Evolutionary conservation across 2,888 invertebrate species (phyloP), one percentile per base, ranked within the genome.

Genomic region (Uropetala carovei): DNA sequence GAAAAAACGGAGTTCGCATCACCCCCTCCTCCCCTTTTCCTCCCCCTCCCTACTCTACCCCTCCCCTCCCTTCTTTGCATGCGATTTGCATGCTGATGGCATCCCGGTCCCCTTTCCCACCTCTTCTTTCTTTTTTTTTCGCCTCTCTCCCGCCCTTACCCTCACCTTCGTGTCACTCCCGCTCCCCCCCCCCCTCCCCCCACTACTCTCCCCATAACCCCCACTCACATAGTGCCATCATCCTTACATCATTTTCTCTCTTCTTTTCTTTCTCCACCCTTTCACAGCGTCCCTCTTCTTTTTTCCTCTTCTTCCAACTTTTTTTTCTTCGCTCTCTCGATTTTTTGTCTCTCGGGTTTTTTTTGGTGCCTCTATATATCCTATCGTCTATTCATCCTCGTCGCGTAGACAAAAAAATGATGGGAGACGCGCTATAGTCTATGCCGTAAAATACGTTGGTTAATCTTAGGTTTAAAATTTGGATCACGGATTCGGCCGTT

Each of bases 51-150:
- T 3, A 1, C 43, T 5, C 43, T 43, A 1, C 5, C 43, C 43
- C 43, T 43, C 43, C 22, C 75, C 75, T 75, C 22, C 75, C 75
- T 75, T 75, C 75, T 75, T 75, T 75, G 75, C 75, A 75, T 75
- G 75, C 75, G 75, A 75, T 75, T 75, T 75, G 75, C 75, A 75
- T 75, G 75, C 75, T 75, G 75, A 75, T 75, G 75, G 75, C 75
- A 75, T 75, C 75, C 27, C 75, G 11, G 7, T n/a, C 68, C 11
- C 68, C 68, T 64, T 64, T 43, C 5, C 43, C 43, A 43, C 43
- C 43, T 43, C 43, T 43, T 43, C 43, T 43, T 43, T 43, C 43
- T 43, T 43, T 43, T n/a, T 9, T 60, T 64, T 7, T n/a, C 16
- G 22, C 68, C 68, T 22, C 68, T 68, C 68, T 16, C 43, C 43